Conservation (phyloP, 2,113 vertebrate genomes). For the Phaethornis superciliosus region DNA sequence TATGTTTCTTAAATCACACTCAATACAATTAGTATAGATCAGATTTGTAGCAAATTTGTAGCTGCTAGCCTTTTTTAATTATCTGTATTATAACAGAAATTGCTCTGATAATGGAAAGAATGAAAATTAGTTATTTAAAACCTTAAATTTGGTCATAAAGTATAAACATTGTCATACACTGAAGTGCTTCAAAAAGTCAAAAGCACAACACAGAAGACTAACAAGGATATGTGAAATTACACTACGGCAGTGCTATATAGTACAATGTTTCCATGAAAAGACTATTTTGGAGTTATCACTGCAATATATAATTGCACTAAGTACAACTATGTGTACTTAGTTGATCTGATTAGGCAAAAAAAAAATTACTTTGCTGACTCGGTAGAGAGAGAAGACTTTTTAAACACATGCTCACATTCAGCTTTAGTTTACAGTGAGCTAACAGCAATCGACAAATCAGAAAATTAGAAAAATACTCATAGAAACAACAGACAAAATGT, state of each 20-base stretch:
- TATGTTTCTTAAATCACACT: background rate
- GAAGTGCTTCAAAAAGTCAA: background rate
- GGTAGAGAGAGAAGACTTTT: background rate
- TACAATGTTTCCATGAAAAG: background rate
- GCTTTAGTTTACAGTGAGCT: background rate
- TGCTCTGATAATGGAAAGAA: background rate
- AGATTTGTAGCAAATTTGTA: background rate
- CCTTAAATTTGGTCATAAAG: background rate
- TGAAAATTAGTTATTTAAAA: conserved; percentile 21
- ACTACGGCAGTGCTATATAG: background rate
- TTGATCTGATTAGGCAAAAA: background rate
- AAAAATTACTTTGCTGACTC: background rate
- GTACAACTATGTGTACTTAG: too few relatives aligned
- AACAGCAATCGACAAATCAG: background rate
- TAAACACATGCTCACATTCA: background rate
- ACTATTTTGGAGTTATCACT: background rate
- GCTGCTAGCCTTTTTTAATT: background rate
- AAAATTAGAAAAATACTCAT: background rate
- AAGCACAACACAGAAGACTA: background rate
- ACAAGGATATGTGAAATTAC: background rate
- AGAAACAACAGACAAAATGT: background rate
- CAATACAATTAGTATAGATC: background rate
- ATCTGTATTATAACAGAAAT: background rate
- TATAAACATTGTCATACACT: background rate
- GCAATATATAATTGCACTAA: background rate